phyloP scores from a whole-genome alignment of 1,140 invertebrate genomes.

The Arctopsyche grandis region DNA sequence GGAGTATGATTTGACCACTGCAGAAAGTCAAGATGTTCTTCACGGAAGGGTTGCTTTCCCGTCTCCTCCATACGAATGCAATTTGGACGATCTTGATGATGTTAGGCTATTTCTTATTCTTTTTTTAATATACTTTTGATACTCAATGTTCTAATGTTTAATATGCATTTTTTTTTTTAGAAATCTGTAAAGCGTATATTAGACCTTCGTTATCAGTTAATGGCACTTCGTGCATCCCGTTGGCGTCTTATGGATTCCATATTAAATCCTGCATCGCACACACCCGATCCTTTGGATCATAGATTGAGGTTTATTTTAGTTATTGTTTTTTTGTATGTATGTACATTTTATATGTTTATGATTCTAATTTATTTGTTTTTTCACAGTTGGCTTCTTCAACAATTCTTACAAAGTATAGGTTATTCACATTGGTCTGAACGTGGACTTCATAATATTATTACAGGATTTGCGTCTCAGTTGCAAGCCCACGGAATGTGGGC shows the following conservation, averaged over 20 bases:
- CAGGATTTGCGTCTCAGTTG: constrained; percentile 84
- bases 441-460: constrained; percentile 70
- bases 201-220: constrained; percentile 86
- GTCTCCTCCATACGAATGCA: constrained; percentile 44
- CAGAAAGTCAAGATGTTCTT: constrained; percentile 34
- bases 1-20: constrained; percentile 33
- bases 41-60: constrained; percentile 45
- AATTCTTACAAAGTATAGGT: constrained; percentile 76
- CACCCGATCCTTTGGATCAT: constrained; percentile 84
- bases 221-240: constrained; percentile 77
- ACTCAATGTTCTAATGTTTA: not conserved
- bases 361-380: constrained; percentile 1
- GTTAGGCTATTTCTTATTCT: not conserved
- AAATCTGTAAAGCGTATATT: constrained; percentile 59
- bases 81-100: constrained; percentile 34
- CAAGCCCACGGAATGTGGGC: constrained; percentile 87
- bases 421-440: constrained; percentile 75
- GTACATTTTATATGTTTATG: not conserved
- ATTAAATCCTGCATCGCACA: constrained; percentile 81
- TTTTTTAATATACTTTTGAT: not conserved
- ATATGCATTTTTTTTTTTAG: constrained; percentile 33
- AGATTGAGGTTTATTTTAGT: constrained; percentile 70
- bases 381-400: constrained; percentile 77
- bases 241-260: constrained; percentile 74
- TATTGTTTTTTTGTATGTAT: constrained; percentile 10